phyloP scores from a whole-genome alignment of 2,888 invertebrate genomes.

The Epsilonema sp. region DNA sequence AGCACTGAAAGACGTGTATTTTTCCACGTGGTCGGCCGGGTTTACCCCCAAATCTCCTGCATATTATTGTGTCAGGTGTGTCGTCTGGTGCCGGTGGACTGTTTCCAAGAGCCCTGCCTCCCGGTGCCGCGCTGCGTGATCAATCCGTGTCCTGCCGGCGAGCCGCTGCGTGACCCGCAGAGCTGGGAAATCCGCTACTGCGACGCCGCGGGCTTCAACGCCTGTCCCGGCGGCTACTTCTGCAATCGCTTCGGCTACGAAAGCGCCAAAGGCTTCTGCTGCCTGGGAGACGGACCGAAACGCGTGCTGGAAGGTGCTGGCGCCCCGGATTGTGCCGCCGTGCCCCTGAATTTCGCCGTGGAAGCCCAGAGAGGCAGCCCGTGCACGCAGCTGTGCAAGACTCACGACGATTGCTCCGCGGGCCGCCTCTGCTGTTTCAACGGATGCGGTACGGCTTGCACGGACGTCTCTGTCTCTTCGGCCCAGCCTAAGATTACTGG shows the following conservation, averaged over 20 bases:
- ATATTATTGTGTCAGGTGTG: too few species aligned
- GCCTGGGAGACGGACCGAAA: neutral
- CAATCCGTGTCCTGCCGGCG: constrained; percentile 3
- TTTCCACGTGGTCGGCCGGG: too few species aligned
- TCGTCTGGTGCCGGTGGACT: constrained; percentile 2
- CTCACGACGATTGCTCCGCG: neutral
- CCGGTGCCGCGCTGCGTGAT: constrained; percentile 1
- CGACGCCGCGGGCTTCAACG: neutral
- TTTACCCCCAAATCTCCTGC: too few species aligned
- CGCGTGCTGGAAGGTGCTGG: too few species aligned
- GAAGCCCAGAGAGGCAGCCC: too few species aligned
- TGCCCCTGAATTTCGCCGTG: too few species aligned
- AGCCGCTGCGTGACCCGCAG: constrained; percentile 1
- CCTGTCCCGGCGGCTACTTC: constrained; percentile 1
- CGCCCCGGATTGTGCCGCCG: too few species aligned
- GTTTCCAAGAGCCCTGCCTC: neutral
- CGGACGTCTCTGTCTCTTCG: too few species aligned
- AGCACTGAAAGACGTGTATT: too few species aligned
- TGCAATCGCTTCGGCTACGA: neutral
- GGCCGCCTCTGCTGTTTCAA: neutral
- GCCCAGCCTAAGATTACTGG: too few species aligned
- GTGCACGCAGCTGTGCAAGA: too few species aligned
- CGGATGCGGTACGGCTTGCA: neutral
- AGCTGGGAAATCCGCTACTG: neutral
- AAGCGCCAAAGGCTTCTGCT: neutral